phyloP scores from a whole-genome alignment of 2,888 invertebrate genomes.

The Opisthograptis luteolata region DNA sequence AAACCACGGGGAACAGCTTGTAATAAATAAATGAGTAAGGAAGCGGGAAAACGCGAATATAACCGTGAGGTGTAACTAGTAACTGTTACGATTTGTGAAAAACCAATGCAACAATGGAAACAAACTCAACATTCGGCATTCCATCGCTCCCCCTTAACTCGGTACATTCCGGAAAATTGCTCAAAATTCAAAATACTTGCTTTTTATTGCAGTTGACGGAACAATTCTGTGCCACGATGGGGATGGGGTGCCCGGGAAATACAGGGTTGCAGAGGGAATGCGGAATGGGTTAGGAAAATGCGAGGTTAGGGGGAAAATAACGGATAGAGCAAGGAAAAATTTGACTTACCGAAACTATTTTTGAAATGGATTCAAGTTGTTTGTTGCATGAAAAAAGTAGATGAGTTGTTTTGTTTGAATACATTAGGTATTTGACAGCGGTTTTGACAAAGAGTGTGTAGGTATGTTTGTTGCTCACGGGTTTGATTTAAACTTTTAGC shows the following conservation, averaged over 20 bases:
- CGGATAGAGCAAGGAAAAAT: no score
- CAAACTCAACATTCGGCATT: constrained; percentile 5
- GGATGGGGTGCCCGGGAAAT: constrained; percentile 10
- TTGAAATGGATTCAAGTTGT: constrained; percentile 26
- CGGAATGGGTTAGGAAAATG: background rate
- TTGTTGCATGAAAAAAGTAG: constrained; percentile 12
- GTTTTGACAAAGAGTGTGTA: no score
- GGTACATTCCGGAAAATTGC: constrained; percentile 14
- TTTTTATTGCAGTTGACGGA: constrained; percentile 43
- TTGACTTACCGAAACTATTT: constrained; percentile 9
- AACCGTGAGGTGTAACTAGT: no score
- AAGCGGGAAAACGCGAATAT: no score
- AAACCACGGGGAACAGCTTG: no score
- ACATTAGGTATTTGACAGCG: background rate
- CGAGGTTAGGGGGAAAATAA: no score
- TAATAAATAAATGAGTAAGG: no score
- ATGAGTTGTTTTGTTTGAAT: background rate
- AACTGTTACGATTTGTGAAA: no score
- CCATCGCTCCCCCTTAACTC: constrained; percentile 14
- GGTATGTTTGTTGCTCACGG: no score
- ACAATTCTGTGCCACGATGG: constrained; percentile 34
- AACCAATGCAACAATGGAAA: constrained; percentile 4
- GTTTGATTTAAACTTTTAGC: no score
- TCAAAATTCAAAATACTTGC: constrained; percentile 38
- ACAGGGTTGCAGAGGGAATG: background rate